Base-by-base conservation (phyloP, 2,113 vertebrate species). In the Mormyrus lacerda region DNA sequence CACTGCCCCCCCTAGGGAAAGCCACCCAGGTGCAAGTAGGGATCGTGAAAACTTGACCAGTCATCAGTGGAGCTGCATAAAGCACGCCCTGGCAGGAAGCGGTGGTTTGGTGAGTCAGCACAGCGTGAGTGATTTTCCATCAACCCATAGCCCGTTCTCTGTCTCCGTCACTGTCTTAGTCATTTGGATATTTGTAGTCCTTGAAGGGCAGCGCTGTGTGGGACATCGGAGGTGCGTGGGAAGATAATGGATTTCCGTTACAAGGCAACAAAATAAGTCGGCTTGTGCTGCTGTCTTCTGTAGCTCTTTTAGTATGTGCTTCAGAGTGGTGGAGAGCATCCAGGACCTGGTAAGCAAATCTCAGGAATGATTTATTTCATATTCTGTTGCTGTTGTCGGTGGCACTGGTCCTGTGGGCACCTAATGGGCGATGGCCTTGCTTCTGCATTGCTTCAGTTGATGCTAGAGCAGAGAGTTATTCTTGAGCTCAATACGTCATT, bases 11-110 rank as follows among this genome's bases (percentile, higher is more conserved):
- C 10, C 93, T 0, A 24, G 35, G 5, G 15, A 89, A 51, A 53
- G 91, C 89, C 89, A 90, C 90, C 91, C 69, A 90, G 90, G 87
- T 88, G 90, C 92, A 88, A 27, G 24, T 87, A 89, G 89, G 92
- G 94, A 92, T 93, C 95, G 93, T 96, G 96, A 95, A 95, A 97
- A 96, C 93, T 55, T 91, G 94, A 94, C 93, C 94, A 95, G 94
- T 94, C 95, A 93, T 91, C 92, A 92, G 94, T 89, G 90, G 92
- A 95, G 95, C 91, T 92, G 96, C 96, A 94, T 94, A 94, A 94
- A 95, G 94, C 94, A 95, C 95, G 94, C 92, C 87, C 90, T 89
- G 88, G 93, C 94, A 96, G 96, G 95, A 96, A 95, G 94, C 94
- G 44, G 96, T 88, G 86, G 92, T 86, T 91, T 91, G 91, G 92